A percentile compares a stretch with the other conserved stretches of the same genome.
Evolutionary conservation across 1,140 invertebrate species (phyloP).

Genomic region (Camponotus floridanus): DNA sequence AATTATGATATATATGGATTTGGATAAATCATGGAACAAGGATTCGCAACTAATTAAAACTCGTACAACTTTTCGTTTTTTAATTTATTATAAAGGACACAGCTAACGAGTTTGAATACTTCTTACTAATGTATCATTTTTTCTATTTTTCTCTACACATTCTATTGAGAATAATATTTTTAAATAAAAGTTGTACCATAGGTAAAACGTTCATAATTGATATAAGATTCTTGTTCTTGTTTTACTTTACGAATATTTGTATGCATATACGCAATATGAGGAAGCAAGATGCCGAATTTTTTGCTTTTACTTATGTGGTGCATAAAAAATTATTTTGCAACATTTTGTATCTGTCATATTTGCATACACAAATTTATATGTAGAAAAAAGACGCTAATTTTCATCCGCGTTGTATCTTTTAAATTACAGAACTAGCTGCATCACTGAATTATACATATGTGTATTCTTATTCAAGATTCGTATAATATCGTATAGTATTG

Average conservation of each 20-base stretch:
- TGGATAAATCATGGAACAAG: background rate
- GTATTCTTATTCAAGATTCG: conserved; percentile 49
- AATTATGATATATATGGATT: conserved; percentile 32
- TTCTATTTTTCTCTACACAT: background rate
- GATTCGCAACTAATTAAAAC: conserved; percentile 11
- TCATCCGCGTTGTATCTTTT: conserved; percentile 43
- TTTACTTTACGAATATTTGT: conserved; percentile 32
- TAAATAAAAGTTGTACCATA: conserved; percentile 2
- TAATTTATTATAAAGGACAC: background rate
- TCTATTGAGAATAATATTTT: background rate
- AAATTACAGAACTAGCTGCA: conserved; percentile 56
- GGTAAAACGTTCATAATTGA: background rate
- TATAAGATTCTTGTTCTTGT: background rate
- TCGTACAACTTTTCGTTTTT: background rate
- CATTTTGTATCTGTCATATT: conserved; percentile 9
- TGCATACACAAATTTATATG: background rate
- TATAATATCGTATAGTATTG: conserved; percentile 43
- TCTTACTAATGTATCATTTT: conserved; percentile 11
- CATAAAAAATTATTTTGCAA: conserved; percentile 10
- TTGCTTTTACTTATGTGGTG: background rate
- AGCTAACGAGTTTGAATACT: conserved; percentile 3
- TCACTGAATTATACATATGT: conserved; percentile 62
- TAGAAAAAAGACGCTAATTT: background rate
- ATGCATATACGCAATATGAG: conserved; percentile 18
- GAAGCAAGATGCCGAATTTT: background rate